Evolutionary conservation across 2,888 invertebrate genomes (phyloP).

Genomic region (Saturnia japonica): DNA sequence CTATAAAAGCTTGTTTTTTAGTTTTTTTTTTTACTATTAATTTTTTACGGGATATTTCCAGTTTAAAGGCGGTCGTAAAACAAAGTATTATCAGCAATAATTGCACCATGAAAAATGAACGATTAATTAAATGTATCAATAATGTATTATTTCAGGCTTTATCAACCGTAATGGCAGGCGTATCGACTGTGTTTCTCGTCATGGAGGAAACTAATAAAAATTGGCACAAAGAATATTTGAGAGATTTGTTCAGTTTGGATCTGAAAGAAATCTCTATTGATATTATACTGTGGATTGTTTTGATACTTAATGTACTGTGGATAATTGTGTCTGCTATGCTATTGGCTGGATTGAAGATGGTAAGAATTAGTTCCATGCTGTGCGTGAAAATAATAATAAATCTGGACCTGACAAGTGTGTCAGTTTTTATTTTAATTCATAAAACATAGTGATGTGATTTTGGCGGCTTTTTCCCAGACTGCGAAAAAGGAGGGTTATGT

Average conservation of each 20-base stretch:
- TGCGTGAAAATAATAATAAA: too few species aligned
- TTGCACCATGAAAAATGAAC: neutral
- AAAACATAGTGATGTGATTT: too few species aligned
- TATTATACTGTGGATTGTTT: neutral
- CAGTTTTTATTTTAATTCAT: too few species aligned
- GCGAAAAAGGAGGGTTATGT: too few species aligned
- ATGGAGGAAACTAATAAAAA: neutral
- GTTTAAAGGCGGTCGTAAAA: too few species aligned
- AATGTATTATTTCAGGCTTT: neutral
- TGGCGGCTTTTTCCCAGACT: too few species aligned
- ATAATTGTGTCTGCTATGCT: neutral
- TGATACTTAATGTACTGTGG: neutral
- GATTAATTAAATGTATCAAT: neutral
- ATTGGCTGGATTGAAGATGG: conserved; percentile 4
- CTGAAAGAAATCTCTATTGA: neutral
- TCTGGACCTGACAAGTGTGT: too few species aligned
- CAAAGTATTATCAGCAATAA: neutral
- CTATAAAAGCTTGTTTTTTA: too few species aligned
- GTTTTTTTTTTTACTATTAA: too few species aligned
- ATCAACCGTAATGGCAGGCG: neutral
- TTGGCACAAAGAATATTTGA: neutral
- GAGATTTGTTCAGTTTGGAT: neutral
- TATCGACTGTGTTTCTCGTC: neutral
- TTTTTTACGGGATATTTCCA: too few species aligned
- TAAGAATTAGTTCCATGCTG: neutral